A percentile compares a stretch with the other conserved stretches of the same genome.
These are phyloP conservation scores for Charaxes varanes DNA, from an alignment of 1,140 invertebrate genomes.

Conservation along the genomic window DNA sequence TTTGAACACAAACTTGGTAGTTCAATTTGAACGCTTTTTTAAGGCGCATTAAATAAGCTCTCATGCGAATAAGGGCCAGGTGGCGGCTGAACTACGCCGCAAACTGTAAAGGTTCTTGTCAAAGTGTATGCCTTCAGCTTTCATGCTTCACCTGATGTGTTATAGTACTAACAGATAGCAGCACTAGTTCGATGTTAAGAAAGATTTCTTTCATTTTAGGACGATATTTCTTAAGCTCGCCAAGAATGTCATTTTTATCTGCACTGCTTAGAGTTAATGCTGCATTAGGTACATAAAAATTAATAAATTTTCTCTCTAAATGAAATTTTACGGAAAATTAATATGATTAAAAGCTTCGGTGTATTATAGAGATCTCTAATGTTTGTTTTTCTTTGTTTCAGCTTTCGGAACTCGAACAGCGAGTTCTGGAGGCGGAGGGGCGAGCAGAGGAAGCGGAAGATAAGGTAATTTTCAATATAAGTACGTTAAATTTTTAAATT, in stretches of 20 bases:
- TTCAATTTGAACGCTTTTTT: too few species aligned
- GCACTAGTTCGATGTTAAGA: neutral
- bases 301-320: neutral
- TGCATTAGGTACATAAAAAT: slow-evolving; percentile 5
- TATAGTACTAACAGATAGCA: slow-evolving; percentile 25
- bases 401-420: slow-evolving; percentile 93
- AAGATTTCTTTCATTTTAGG: neutral
- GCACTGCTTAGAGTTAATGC: neutral
- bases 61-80: too few species aligned
- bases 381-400: slow-evolving; percentile 78
- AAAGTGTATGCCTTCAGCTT: slow-evolving; percentile 12
- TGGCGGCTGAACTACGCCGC: slow-evolving; percentile 28
- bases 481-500: slow-evolving; percentile 67
- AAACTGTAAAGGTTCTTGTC: slow-evolving; percentile 17
- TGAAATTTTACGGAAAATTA: neutral
- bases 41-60: too few species aligned
- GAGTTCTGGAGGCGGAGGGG: slow-evolving; percentile 91
- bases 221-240: neutral
- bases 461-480: too few species aligned
- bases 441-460: slow-evolving; percentile 93
- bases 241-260: slow-evolving; percentile 11
- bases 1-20: too few species aligned
- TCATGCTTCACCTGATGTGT: slow-evolving; percentile 3
- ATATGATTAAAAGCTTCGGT: neutral
- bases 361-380: slow-evolving; percentile 1